phyloP scores from a whole-genome alignment of 2,888 invertebrate species.

The Candidula unifasciata region DNA sequence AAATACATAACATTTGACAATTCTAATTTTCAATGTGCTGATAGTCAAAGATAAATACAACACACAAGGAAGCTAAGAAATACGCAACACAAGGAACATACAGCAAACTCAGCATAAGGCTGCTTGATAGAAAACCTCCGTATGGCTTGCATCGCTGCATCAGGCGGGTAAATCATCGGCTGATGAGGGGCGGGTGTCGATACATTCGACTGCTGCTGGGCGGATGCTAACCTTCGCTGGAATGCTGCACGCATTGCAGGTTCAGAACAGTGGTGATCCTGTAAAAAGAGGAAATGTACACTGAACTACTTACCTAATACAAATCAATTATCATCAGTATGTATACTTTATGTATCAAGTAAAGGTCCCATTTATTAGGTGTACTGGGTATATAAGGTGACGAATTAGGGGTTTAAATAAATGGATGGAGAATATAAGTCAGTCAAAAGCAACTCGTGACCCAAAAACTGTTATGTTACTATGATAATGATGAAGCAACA shows the following conservation, averaged over 20 bases:
- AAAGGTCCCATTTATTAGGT: no score
- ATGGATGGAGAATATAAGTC: no score
- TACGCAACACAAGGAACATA: conserved; percentile 50
- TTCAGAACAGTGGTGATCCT: conserved; percentile 93
- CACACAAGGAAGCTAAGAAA: no score
- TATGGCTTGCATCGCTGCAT: conserved; percentile 97
- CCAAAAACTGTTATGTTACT: no score
- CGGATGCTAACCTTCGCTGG: conserved; percentile 81
- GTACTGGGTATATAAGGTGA: no score
- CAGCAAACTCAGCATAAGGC: conserved; percentile 75
- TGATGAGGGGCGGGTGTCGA: conserved; percentile 58
- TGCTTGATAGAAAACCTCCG: conserved; percentile 89
- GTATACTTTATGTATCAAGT: neutral
- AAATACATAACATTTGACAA: no score
- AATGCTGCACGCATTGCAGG: conserved; percentile 85
- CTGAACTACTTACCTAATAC: neutral
- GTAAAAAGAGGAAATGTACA: conserved; percentile 35
- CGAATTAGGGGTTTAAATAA: no score
- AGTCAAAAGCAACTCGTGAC: no score
- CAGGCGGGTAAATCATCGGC: conserved; percentile 90
- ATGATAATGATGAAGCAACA: no score
- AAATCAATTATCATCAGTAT: neutral
- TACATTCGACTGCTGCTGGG: conserved; percentile 76
- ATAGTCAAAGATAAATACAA: no score
- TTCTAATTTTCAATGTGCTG: no score